Percentiles rank a stretch among this genome's conserved stretches.
These are phyloP conservation scores for Crematogaster levior DNA, from an alignment of 2,888 invertebrate genomes.

Conservation along the genomic window DNA sequence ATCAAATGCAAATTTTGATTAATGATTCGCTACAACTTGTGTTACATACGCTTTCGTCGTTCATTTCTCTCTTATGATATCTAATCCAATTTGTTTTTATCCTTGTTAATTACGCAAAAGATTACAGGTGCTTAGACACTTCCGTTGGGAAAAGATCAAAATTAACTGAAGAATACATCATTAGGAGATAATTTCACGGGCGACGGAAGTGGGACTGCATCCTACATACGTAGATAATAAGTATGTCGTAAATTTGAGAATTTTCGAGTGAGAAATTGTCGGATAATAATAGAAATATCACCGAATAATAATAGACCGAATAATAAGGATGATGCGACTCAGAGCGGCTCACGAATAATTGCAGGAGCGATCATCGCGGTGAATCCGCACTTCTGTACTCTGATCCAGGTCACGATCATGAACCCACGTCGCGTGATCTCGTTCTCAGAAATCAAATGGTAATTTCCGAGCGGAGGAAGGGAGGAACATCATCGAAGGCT, in stretches of 20 bases:
- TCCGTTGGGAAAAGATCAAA: conserved; percentile 5
- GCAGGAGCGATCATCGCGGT: background rate
- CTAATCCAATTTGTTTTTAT: background rate
- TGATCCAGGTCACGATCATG: conserved; percentile 25
- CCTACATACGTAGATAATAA: background rate
- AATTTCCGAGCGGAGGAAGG: conserved; percentile 8
- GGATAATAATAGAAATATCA: too few species aligned
- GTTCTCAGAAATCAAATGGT: conserved; percentile 11
- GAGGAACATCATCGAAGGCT: conserved; percentile 18
- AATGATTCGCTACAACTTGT: background rate
- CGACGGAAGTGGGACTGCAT: background rate
- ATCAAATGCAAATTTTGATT: too few species aligned
- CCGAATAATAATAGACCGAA: background rate
- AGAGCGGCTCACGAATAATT: conserved; percentile 11
- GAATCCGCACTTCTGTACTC: background rate
- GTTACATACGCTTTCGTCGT: background rate
- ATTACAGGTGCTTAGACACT: background rate
- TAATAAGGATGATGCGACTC: background rate
- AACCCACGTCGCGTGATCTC: conserved; percentile 23
- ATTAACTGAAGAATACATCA: background rate
- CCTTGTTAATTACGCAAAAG: background rate
- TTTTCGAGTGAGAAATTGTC: conserved; percentile 1
- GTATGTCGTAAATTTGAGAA: background rate
- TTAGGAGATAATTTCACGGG: conserved; percentile 12
- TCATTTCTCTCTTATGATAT: background rate